Conservation (phyloP, 2,888 invertebrate species). For the Amitus sp. region DNA sequence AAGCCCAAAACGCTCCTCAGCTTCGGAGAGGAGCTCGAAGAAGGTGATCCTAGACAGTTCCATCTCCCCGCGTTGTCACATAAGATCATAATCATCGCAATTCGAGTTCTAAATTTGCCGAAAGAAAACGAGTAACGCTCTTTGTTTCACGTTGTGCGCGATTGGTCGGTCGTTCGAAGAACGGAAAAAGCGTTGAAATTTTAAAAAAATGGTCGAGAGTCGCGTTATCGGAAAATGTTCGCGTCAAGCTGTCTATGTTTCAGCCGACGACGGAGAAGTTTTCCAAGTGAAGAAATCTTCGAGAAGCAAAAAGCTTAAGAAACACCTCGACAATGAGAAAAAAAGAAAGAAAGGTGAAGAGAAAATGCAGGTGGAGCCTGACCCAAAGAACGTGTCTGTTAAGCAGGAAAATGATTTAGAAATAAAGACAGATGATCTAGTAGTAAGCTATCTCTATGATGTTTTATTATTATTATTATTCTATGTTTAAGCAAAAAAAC, state of each 20-base stretch:
- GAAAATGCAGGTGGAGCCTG: constrained; percentile 63
- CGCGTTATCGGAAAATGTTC: background rate
- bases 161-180: background rate
- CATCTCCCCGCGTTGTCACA: too few species aligned
- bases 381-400: constrained; percentile 61
- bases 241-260: constrained; percentile 42
- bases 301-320: constrained; percentile 89
- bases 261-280: constrained; percentile 85
- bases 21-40: constrained; percentile 75
- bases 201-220: background rate
- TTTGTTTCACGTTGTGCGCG: background rate
- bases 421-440: constrained; percentile 77
- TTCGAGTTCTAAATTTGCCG: too few species aligned
- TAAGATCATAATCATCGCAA: too few species aligned
- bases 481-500: constrained; percentile 7
- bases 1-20: constrained; percentile 77
- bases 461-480: constrained; percentile 59
- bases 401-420: constrained; percentile 72
- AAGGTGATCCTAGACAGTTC: too few species aligned
- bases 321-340: constrained; percentile 83
- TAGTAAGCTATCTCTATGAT: constrained; percentile 69
- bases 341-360: constrained; percentile 70
- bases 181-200: background rate
- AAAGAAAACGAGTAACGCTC: background rate
- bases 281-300: constrained; percentile 97